phyloP scores from a whole-genome alignment of 2,888 invertebrate species.

The Hermaeophaga mercurialis region DNA sequence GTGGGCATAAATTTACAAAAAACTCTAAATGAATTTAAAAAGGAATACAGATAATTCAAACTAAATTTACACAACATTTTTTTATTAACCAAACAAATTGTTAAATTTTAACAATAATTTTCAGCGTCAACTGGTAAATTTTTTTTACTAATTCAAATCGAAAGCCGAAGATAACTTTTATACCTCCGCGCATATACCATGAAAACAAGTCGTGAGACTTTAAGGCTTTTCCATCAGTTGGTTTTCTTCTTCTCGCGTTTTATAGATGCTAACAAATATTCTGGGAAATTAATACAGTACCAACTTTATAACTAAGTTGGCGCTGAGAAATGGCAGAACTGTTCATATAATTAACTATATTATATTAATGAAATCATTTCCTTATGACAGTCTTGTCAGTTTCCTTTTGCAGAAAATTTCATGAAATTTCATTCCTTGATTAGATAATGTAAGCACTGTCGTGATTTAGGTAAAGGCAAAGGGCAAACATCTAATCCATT shows the following conservation, averaged over 20 bases:
- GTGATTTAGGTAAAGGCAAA: background rate
- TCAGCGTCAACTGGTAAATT: too few relatives aligned
- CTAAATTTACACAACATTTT: too few relatives aligned
- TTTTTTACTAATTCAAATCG: too few relatives aligned
- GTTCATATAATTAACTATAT: conserved; percentile 36
- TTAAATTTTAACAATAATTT: too few relatives aligned
- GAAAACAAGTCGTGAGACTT: background rate
- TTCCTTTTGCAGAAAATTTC: conserved; percentile 22
- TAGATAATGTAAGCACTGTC: conserved; percentile 5
- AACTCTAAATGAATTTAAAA: too few relatives aligned
- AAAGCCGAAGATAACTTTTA: background rate
- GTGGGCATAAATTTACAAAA: background rate
- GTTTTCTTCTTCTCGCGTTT: conserved; percentile 39
- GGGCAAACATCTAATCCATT: background rate
- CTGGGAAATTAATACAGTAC: conserved; percentile 39
- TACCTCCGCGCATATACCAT: conserved; percentile 1
- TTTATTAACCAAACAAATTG: too few relatives aligned
- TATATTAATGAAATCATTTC: conserved; percentile 27
- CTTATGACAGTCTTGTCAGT: conserved; percentile 16
- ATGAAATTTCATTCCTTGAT: conserved; percentile 16
- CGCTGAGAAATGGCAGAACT: conserved; percentile 28
- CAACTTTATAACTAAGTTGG: conserved; percentile 33
- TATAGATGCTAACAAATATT: conserved; percentile 46
- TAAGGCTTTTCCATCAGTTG: background rate
- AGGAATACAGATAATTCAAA: too few relatives aligned